Base-by-base conservation (phyloP, 2,888 invertebrate species). In the Pogonocherus hispidulus region DNA sequence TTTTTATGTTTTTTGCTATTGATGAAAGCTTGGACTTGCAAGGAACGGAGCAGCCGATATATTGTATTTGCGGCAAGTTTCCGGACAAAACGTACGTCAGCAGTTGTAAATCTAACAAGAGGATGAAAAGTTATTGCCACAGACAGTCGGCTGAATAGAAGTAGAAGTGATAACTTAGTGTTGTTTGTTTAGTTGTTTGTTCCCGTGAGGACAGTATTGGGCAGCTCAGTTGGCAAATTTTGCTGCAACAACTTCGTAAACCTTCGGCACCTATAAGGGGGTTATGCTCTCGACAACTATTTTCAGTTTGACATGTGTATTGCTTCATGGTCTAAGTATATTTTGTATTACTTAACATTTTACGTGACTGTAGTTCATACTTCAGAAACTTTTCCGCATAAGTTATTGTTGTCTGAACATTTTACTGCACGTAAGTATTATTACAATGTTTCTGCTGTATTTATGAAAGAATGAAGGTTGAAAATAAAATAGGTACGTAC, bases 151-250 rank as follows among this genome's bases (percentile, higher is more conserved):
- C 4, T 69, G 51, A 63, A 70, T 71, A 73, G 71, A 70, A 71
- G 44, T 70, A 69, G 67, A 60, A 55, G 67, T 71, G 69, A 71
- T 74, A 73, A 71, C 71, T 74, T 69, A 72, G 67, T 65, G 69
- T 63, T 69, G 72, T 74, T 74, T 72, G 71, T 67, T 64, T 62
- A 57, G 69, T 70, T 72, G 69, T 68, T 71, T 69, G 67, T 68
- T 70, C 56, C 73, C 69, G 64, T 11, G 49, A 56, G 70, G 66
- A 72, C 59, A 47, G 27, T 52, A 67, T 62, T 66, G 67, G 71
- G 66, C 66, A 66, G 65, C 63, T 72, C 69, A 57, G 69, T 67
- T 65, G 70, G 72, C 67, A 69, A 69, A 67, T 72, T 70, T 69
- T 59, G 63, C 60, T 65, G 56, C 55, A 60, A 46, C 62, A 59